Evolutionary conservation across 1,140 invertebrate genomes (phyloP), one percentile per base, ranked within the genome.

Genomic region (Caenorhabditis tropicalis): DNA sequence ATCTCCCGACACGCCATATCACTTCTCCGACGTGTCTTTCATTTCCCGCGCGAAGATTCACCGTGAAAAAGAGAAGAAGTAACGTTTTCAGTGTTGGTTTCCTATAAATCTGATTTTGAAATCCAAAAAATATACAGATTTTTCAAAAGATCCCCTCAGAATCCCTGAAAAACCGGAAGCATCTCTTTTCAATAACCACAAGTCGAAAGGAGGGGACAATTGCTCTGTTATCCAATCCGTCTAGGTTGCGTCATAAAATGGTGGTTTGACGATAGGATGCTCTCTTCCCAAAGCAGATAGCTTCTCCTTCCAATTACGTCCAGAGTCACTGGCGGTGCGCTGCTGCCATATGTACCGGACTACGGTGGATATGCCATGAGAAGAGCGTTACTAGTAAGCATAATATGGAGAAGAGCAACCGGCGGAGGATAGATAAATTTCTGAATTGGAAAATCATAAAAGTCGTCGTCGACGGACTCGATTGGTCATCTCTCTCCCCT

Each of bases 361-460:
- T 74, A 74, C 65, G 65, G 65, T 74, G 36, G 65, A 74, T 74
- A 74, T 74, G n/a, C 65, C 65, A 74, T 74, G 65, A 39, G 65
- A 65, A 36, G 31, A n/a, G 10, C n/a, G n/a, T n/a, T 43, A 46
- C 65, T 74, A 43, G 36, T 74, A 12, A 74, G 65, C 65, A 36
- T 74, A 74, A 74, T 74, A 74, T 74, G 65, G 36, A 46, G 58
- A 65, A 19, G n/a, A 19, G n/a, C 15, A 51, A 51, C 21, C 2
- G 15, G 36, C 65, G 31, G 3, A 3, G 19, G 33, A 70, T 70
- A 74, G 65, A 74, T 74, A 74, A 21, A 74, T 46, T 74, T 74
- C 65, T 74, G 65, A 74, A 74, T 74, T 74, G 65, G 24, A 46
- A 74, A 74, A 74, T 74, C 65, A 74, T 74, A 74, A 74, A 74